Conservation (phyloP, 1,140 invertebrate species). For the Drosophila gunungcola region DNA sequence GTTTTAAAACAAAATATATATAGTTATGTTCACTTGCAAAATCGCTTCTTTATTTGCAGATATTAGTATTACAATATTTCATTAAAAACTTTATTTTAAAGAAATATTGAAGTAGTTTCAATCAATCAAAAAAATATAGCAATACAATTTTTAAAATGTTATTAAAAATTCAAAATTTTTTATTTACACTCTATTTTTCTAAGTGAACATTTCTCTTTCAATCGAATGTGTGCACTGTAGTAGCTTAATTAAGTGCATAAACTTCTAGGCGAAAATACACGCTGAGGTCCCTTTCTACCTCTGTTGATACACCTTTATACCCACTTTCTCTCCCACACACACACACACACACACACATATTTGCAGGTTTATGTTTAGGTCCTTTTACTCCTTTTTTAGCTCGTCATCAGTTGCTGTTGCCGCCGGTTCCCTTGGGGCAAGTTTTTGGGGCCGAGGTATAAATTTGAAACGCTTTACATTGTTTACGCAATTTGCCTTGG, state of each 20-base stretch:
- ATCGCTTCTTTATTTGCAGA: no score
- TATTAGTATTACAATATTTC: no score
- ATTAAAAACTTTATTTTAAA: no score
- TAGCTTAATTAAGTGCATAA: conserved; percentile 71
- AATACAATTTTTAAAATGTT: background rate
- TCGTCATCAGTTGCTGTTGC: conserved; percentile 62
- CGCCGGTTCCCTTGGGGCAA: conserved; percentile 50
- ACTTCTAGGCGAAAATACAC: conserved; percentile 70
- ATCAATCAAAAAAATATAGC: no score
- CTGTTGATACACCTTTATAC: conserved; percentile 16
- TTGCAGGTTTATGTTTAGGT: conserved; percentile 28
- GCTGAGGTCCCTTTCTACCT: conserved; percentile 17
- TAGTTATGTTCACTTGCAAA: no score
- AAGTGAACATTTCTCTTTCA: conserved; percentile 17
- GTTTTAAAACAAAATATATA: no score
- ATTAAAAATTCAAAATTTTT: no score
- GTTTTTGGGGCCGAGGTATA: conserved; percentile 68
- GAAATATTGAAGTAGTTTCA: no score
- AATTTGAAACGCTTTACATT: conserved; percentile 77
- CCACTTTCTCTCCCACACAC: conserved; percentile 9
- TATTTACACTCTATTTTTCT: background rate
- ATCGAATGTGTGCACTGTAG: conserved; percentile 15
- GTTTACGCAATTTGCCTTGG: conserved; percentile 75
- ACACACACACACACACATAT: conserved; percentile 14
- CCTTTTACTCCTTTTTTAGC: conserved; percentile 26